A percentile compares a stretch with the other conserved stretches of the same genome.
These are phyloP conservation scores for Belonocnema kinseyi DNA, from an alignment of 1,140 invertebrate species.

Conservation along the genomic window DNA sequence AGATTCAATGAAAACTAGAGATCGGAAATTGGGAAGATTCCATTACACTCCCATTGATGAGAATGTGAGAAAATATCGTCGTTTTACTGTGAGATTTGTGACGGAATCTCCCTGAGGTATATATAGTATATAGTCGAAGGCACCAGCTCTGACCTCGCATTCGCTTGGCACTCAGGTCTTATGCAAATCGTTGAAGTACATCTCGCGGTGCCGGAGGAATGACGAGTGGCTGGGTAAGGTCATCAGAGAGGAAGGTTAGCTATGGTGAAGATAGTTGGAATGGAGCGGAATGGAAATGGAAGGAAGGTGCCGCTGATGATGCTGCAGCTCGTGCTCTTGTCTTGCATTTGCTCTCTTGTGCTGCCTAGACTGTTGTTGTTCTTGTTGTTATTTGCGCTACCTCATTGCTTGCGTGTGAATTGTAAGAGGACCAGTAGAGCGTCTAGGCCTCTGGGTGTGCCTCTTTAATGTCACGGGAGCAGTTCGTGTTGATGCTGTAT, in stretches of 20 bases:
- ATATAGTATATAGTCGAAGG: neutral
- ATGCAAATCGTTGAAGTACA: constrained; percentile 56
- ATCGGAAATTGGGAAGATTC: too few relatives aligned
- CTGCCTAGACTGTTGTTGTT: constrained; percentile 38
- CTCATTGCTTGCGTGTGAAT: constrained; percentile 55
- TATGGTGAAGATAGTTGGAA: constrained; percentile 36
- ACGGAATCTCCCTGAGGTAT: neutral
- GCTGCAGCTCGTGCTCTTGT: constrained; percentile 31
- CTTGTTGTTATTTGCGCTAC: constrained; percentile 44
- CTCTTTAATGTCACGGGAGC: constrained; percentile 66
- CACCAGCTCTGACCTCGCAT: constrained; percentile 40
- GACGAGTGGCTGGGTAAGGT: constrained; percentile 67
- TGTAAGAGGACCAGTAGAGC: constrained; percentile 50
- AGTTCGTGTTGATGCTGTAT: constrained; percentile 51
- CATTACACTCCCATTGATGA: too few relatives aligned
- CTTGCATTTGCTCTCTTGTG: constrained; percentile 10
- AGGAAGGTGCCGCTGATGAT: constrained; percentile 35
- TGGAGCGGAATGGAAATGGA: constrained; percentile 32
- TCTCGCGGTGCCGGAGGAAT: constrained; percentile 52
- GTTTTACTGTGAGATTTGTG: too few relatives aligned
- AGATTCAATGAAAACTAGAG: too few relatives aligned
- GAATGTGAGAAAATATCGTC: too few relatives aligned
- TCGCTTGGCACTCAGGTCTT: constrained; percentile 52
- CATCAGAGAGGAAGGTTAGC: constrained; percentile 64
- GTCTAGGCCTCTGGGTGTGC: constrained; percentile 59